phyloP scores from a whole-genome alignment of 2,797 vertebrate species.

The Gastrophryne carolinensis region DNA sequence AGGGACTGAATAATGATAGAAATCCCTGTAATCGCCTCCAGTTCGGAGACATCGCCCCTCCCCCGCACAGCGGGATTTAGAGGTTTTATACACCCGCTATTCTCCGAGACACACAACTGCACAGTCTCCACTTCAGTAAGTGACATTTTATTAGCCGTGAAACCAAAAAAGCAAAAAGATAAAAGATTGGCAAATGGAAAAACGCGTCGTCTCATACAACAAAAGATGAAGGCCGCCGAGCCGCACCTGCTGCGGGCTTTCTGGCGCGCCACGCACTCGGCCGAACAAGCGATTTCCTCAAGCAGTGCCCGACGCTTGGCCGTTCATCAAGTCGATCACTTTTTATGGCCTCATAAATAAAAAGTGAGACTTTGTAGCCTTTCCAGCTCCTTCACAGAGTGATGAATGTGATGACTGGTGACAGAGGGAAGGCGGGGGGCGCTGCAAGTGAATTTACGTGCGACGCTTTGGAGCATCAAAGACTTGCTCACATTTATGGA shows the following conservation, averaged over 20 bases:
- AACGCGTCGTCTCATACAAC: neutral
- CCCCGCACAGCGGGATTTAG: too few species aligned
- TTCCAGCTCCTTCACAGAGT: neutral
- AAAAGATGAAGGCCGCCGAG: neutral
- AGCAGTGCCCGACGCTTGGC: neutral
- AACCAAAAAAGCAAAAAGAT: neutral
- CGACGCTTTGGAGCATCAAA: constrained; percentile 23
- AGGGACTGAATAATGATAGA: too few species aligned
- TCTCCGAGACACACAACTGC: neutral
- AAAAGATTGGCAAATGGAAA: neutral
- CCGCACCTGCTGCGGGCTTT: neutral
- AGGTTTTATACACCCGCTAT: neutral
- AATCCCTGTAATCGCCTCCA: too few species aligned
- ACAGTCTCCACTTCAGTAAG: neutral
- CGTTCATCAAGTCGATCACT: constrained; percentile 2
- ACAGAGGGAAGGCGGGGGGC: neutral
- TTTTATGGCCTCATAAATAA: constrained; percentile 43
- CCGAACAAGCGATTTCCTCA: neutral
- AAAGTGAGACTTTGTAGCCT: constrained; percentile 27
- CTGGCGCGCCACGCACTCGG: constrained; percentile 8
- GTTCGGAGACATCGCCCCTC: too few species aligned
- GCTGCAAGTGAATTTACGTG: too few species aligned
- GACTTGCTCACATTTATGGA: neutral
- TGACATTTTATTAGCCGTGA: neutral
- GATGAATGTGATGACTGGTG: constrained; percentile 18